Evolutionary conservation across 2,888 invertebrate species (phyloP).

Genomic region (Odontomyia ornata): DNA sequence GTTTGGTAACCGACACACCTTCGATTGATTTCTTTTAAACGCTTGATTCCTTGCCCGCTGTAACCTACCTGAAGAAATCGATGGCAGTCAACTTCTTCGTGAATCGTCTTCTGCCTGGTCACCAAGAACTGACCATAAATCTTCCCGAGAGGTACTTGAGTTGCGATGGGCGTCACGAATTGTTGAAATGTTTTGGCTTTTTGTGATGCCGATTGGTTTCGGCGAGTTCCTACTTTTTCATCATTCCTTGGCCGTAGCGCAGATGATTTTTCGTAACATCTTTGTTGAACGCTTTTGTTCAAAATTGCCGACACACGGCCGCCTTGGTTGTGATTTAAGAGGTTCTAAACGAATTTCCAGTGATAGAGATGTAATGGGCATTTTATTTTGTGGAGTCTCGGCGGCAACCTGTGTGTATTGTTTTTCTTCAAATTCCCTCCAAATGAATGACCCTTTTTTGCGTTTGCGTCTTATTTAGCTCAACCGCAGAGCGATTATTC

Average conservation of each 20-base stretch:
- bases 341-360: constrained; percentile 11
- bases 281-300: constrained; percentile 38
- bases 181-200: constrained; percentile 54
- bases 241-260: neutral
- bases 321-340: constrained; percentile 42
- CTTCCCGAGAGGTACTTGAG: constrained; percentile 50
- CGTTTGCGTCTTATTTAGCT: constrained; percentile 9
- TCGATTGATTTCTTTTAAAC: neutral
- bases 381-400: neutral
- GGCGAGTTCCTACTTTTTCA: constrained; percentile 46
- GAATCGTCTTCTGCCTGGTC: neutral
- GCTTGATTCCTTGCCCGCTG: neutral
- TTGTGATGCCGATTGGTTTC: constrained; percentile 53
- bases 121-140: constrained; percentile 48
- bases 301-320: constrained; percentile 39
- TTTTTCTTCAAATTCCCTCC: constrained; percentile 20
- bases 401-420: constrained; percentile 6
- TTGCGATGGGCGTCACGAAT: constrained; percentile 54
- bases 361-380: constrained; percentile 13
- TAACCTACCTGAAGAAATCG: neutral
- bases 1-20: neutral
- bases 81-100: neutral
- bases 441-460: constrained; percentile 19
- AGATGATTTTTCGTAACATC: constrained; percentile 42
- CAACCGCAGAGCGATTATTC: constrained; percentile 42